Base-by-base conservation (phyloP, 2,888 invertebrate species). In the Tetropium fuscum region DNA sequence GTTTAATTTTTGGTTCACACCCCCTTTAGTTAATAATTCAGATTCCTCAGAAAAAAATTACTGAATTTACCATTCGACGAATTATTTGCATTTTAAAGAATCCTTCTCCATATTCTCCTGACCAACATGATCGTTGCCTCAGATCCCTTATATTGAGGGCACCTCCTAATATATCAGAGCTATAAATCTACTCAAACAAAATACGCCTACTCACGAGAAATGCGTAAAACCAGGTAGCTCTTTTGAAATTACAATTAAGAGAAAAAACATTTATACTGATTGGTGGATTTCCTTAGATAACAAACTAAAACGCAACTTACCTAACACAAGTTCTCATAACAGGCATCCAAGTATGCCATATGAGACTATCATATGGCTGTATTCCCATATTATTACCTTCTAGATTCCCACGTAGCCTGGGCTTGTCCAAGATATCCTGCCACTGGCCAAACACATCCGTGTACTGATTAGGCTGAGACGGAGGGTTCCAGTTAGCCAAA, bases 291-390 rank as follows among this genome's bases (percentile, higher is more conserved):
- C 58, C 44, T 16, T 63, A 63, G 56, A 63, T 48, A 58, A 63
- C 48, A 71, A 65, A 59, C 60, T 59, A 68, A 66, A 64, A 66
- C 65, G 65, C 63, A 70, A 88, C 88, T 87, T 81, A 90, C 91
- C 88, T 86, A 66, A 91, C 87, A 36, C 90, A 89, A 32, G 85
- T 84, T 70, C 92, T 86, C 61, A 97, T 84, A 58, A 87, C 86
- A n/a, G 95, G 95, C 84, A 96, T 89, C 89, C 95, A 94, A 61
- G 92, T 90, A 76, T 94, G 93, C 95, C 96, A 96, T 68, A 97
- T 83, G 57, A 97, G 83, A 72, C 89, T 88, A 81, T 94, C 92
- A 76, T 92, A 95, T 0, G 94, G 91, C 69, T 87, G 87, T 3
- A 85, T 84, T 69, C 80, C 81, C 69, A 81, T 80, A 66, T 83